A percentile compares a stretch with the other conserved stretches of the same genome.
phyloP scores from a whole-genome alignment of 1,140 invertebrate genomes.

The Sycobia sp. region DNA sequence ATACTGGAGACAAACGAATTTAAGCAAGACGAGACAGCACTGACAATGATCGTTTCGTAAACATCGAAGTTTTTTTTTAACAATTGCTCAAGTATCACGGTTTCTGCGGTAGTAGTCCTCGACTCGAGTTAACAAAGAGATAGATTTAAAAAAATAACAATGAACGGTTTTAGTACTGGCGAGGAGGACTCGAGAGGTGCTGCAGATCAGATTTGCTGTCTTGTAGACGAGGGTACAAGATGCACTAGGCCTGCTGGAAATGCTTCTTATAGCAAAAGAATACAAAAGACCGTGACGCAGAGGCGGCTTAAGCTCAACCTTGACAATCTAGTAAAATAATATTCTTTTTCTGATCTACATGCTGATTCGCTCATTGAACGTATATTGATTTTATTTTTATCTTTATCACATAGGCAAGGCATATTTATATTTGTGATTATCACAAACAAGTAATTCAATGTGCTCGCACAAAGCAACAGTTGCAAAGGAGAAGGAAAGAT shows the following conservation, averaged over 20 bases:
- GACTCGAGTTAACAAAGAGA: no score
- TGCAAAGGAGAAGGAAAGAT: conserved; percentile 79
- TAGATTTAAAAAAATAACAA: no score
- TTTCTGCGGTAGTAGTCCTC: no score
- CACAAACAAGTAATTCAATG: conserved; percentile 95
- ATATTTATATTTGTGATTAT: conserved; percentile 96
- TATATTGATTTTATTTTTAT: not conserved
- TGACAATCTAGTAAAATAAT: conserved; percentile 74
- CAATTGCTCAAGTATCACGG: no score
- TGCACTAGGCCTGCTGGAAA: conserved; percentile 90
- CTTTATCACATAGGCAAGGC: conserved; percentile 71
- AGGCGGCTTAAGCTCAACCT: conserved; percentile 86
- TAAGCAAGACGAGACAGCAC: no score
- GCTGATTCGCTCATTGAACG: not conserved
- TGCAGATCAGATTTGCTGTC: conserved; percentile 90
- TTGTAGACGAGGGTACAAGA: conserved; percentile 86
- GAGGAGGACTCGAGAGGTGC: conserved; percentile 85
- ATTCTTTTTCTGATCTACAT: no score
- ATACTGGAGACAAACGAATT: no score
- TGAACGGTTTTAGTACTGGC: conserved; percentile 88
- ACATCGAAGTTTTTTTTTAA: no score
- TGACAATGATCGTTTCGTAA: no score
- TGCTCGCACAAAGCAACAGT: conserved; percentile 77
- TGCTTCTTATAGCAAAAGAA: conserved; percentile 94
- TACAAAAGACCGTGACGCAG: conserved; percentile 95